Evolutionary conservation across 2,888 invertebrate species (phyloP).

Genomic region (Melipona bicolor): DNA sequence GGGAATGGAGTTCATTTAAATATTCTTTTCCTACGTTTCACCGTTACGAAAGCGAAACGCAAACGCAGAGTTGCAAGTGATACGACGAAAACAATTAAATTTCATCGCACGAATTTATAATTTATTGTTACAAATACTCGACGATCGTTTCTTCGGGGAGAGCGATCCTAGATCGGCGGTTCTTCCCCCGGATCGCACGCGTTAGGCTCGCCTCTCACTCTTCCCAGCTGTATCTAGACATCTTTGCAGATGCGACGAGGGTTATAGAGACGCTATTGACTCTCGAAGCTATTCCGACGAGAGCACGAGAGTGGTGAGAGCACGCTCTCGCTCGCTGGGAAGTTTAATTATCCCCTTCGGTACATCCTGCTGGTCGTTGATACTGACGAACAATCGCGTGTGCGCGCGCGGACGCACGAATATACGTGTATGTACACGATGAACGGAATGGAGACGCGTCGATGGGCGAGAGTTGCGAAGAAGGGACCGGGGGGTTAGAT

Average conservation of each 20-base stretch:
- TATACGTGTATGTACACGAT: not conserved
- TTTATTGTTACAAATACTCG: slow-evolving; percentile 33
- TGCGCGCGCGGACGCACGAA: slow-evolving; percentile 28
- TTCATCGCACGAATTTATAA: slow-evolving; percentile 38
- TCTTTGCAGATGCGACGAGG: slow-evolving; percentile 45
- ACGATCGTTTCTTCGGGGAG: slow-evolving; percentile 27
- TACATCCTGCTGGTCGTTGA: slow-evolving; percentile 69
- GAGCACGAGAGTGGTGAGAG: slow-evolving; percentile 53
- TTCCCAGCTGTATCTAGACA: slow-evolving; percentile 30
- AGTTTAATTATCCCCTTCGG: slow-evolving; percentile 74
- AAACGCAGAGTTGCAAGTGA: too few relatives aligned
- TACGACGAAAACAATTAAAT: not conserved
- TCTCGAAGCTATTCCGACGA: slow-evolving; percentile 57
- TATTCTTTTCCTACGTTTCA: not conserved
- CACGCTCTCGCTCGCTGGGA: slow-evolving; percentile 62
- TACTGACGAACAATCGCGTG: slow-evolving; percentile 58
- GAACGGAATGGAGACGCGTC: slow-evolving; percentile 28
- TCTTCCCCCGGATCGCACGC: not conserved
- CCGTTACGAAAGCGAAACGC: not conserved
- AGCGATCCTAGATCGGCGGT: slow-evolving; percentile 19
- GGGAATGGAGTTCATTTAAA: not conserved
- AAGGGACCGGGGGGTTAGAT: slow-evolving; percentile 57
- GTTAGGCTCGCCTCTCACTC: not conserved
- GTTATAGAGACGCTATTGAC: slow-evolving; percentile 61
- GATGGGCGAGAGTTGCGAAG: slow-evolving; percentile 31